Evolutionary conservation across 2,797 vertebrate species (phyloP).

Genomic region (Rhinogobio ventralis): DNA sequence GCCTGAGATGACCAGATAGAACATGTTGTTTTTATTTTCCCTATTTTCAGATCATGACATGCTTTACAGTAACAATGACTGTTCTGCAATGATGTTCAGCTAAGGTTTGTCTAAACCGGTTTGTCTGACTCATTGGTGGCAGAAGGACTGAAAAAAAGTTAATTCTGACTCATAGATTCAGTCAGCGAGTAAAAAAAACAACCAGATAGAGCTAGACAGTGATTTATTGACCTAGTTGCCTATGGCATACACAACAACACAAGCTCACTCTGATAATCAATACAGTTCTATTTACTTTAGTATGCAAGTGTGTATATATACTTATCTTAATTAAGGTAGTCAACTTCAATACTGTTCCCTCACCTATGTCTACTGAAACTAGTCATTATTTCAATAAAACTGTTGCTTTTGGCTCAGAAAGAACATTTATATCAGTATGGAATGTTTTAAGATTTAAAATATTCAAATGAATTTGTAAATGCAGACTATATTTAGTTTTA

Average conservation of each 20-base stretch:
- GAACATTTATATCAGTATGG: neutral
- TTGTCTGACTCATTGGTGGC: conserved; percentile 11
- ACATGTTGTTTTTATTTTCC: neutral
- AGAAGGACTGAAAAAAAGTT: conserved; percentile 8
- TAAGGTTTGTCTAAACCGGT: conserved; percentile 6
- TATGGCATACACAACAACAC: neutral
- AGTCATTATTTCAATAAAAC: conserved; percentile 2
- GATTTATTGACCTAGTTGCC: neutral
- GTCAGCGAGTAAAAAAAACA: neutral
- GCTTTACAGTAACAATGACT: neutral
- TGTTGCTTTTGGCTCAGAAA: neutral
- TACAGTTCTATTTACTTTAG: conserved; percentile 26
- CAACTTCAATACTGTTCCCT: neutral
- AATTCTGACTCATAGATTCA: conserved; percentile 13
- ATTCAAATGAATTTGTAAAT: neutral
- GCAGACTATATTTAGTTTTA: neutral
- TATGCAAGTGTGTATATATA: neutral
- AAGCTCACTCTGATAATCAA: conserved; percentile 21
- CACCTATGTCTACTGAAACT: neutral
- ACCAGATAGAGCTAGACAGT: neutral
- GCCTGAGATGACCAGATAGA: neutral
- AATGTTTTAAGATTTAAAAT: neutral
- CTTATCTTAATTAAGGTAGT: conserved; percentile 10
- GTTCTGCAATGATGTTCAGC: neutral
- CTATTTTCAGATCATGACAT: neutral